A percentile compares a stretch with the other conserved stretches of the same genome.
phyloP scores from a whole-genome alignment of 2,888 invertebrate genomes.

The Malthinus seriepunctatus region DNA sequence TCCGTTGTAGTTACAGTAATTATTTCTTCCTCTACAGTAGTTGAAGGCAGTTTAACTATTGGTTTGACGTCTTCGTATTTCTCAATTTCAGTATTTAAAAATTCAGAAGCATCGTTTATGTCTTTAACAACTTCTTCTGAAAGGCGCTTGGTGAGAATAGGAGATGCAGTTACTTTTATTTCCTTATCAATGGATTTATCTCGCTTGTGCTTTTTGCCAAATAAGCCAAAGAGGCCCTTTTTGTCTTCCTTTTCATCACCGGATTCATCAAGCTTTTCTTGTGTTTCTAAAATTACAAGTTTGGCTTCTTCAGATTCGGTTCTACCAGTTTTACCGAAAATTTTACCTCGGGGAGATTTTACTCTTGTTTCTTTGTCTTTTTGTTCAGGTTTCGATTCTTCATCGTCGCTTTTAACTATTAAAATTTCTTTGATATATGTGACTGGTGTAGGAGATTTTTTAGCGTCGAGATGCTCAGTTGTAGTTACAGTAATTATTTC shows the following conservation, averaged over 20 bases:
- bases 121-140: slow-evolving; percentile 37
- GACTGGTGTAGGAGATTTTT: not conserved
- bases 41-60: slow-evolving; percentile 13
- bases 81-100: slow-evolving; percentile 28
- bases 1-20: too few relatives aligned
- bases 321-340: too few relatives aligned
- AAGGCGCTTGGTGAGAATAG: slow-evolving; percentile 19
- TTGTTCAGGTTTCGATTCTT: not conserved
- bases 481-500: too few relatives aligned
- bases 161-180: not conserved
- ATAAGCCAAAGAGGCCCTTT: slow-evolving; percentile 32
- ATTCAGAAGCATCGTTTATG: slow-evolving; percentile 41
- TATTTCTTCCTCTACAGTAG: not conserved
- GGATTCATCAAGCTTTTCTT: not conserved
- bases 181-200: slow-evolving; percentile 4
- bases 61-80: slow-evolving; percentile 11
- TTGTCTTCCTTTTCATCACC: slow-evolving; percentile 15
- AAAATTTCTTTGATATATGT: not conserved
- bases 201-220: slow-evolving; percentile 34
- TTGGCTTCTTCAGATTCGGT: slow-evolving; percentile 2
- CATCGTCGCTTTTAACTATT: not conserved
- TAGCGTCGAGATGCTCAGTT: too few relatives aligned
- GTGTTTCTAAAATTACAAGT: not conserved
- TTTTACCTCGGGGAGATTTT: too few relatives aligned
- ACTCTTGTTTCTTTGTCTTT: slow-evolving; percentile 13